Evolutionary conservation across 2,113 vertebrate genomes (phyloP).

Genomic region (Amphiprion ocellaris): DNA sequence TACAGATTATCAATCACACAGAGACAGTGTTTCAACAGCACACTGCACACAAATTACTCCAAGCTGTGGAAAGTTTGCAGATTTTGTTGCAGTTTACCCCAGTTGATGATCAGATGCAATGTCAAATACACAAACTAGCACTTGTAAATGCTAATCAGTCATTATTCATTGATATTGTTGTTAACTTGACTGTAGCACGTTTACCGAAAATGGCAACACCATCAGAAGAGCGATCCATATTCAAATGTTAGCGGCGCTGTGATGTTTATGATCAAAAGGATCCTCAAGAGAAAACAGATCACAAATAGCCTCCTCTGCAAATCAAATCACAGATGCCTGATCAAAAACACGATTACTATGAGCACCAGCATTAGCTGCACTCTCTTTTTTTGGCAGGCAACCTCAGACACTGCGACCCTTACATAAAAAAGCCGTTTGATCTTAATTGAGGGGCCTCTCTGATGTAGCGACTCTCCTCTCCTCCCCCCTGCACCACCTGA

Average conservation of each 20-base stretch:
- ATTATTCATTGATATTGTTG: background rate
- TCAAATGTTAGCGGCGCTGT: constrained; percentile 13
- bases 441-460: constrained; percentile 52
- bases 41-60: too few relatives aligned
- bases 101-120: background rate
- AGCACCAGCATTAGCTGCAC: constrained; percentile 43
- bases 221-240: background rate
- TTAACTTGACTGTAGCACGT: constrained; percentile 11
- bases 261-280: constrained; percentile 48
- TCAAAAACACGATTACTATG: constrained; percentile 57
- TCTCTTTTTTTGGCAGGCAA: constrained; percentile 38
- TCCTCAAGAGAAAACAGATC: constrained; percentile 18
- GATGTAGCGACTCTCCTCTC: constrained; percentile 29
- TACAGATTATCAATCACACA: too few relatives aligned
- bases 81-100: too few relatives aligned
- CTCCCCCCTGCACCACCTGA: constrained; percentile 15
- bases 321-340: constrained; percentile 61
- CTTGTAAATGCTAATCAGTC: background rate
- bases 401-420: constrained; percentile 38
- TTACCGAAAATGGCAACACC: constrained; percentile 6
- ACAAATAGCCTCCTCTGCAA: constrained; percentile 35
- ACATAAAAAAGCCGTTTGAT: constrained; percentile 58
- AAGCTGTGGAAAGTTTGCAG: too few relatives aligned
- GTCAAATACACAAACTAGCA: constrained; percentile 5
- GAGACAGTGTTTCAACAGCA: too few relatives aligned